These are phyloP conservation scores for Sphaerophoria taeniata DNA, from an alignment of 2,888 invertebrate genomes.

Conservation along the genomic window DNA sequence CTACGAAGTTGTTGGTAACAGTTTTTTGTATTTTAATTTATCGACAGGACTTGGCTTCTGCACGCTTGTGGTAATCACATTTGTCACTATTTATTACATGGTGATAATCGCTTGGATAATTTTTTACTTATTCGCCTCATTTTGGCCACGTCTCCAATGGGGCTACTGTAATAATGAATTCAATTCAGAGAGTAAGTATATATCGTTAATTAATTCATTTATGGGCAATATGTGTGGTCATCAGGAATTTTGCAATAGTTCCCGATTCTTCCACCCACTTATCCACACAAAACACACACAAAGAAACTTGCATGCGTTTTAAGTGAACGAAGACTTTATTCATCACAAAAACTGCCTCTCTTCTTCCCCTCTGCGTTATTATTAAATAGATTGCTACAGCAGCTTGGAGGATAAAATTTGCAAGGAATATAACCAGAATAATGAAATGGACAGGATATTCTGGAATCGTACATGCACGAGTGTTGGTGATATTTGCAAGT, in stretches of 20 bases:
- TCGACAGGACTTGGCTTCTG: conserved; percentile 87
- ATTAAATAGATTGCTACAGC: conserved; percentile 86
- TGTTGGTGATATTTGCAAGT: conserved; percentile 84
- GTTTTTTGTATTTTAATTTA: conserved; percentile 71
- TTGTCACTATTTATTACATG: conserved; percentile 91
- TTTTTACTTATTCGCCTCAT: conserved; percentile 89
- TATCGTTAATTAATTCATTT: conserved; percentile 58
- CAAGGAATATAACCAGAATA: conserved; percentile 81
- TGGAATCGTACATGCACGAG: conserved; percentile 84
- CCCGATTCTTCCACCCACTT: conserved; percentile 12
- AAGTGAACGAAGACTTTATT: conserved; percentile 14
- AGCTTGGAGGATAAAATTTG: conserved; percentile 85
- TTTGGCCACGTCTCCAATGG: conserved; percentile 87
- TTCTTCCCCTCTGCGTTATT: conserved; percentile 16
- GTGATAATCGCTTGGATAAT: conserved; percentile 91
- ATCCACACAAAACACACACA: not conserved
- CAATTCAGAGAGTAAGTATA: conserved; percentile 85
- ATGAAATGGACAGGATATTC: conserved; percentile 83
- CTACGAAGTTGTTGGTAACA: conserved; percentile 4
- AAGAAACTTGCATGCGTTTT: conserved; percentile 20
- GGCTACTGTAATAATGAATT: conserved; percentile 87
- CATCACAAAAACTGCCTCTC: conserved; percentile 24
- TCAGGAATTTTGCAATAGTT: conserved; percentile 31
- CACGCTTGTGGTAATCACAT: conserved; percentile 88
- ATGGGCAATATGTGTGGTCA: conserved; percentile 59